Evolutionary conservation across 1,140 invertebrate species (phyloP), one percentile per base, ranked within the genome.

Genomic region (Drosophila sucinea): DNA sequence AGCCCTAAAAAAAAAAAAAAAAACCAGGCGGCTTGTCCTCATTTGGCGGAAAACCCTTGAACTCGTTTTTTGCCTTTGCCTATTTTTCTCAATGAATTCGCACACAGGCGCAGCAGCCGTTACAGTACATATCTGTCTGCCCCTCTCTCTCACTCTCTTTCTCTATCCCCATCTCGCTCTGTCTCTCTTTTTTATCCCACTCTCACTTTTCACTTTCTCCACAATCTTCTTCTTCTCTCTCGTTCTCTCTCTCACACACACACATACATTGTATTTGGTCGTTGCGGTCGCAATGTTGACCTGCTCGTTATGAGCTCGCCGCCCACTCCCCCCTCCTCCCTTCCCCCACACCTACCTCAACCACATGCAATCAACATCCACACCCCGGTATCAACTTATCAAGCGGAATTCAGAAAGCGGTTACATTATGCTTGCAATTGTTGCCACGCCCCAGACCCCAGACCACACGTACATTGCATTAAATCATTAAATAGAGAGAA

Each of bases 61-160:
- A 89, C 84, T 89, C 84, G 80, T 89, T 89, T 85, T 79, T 78
- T 58, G 73, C 70, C 66, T 23, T 56, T 73, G 65, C 70, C 69
- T 80, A 83, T 86, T 90, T 90, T 90, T 83, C 87, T 90, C 87
- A 90, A 90, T 90, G 87, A 90, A 90, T 72, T 90, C 87, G 60
- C 74, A 83, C 76, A 86, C 72, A 82, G 67, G 68, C 64, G 62
- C 72, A 80, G 76, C 30, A 73, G 56, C 56, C 17, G 54, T 44
- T 17, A 17, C 17, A 17, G n/a, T 54, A 38, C 25, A 64, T 67
- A 66, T 72, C 65, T 68, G 78, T 58, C 63, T 72, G 40, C 32
- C 62, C 65, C 58, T 67, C 41, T 41, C 55, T n/a, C 41, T 40
- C 11, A 57, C 60, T 66, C 58, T 60, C 40, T 65, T 56, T 69